Conservation (phyloP, 2,113 vertebrate species). For the Gnathonemus longibarbis region DNA sequence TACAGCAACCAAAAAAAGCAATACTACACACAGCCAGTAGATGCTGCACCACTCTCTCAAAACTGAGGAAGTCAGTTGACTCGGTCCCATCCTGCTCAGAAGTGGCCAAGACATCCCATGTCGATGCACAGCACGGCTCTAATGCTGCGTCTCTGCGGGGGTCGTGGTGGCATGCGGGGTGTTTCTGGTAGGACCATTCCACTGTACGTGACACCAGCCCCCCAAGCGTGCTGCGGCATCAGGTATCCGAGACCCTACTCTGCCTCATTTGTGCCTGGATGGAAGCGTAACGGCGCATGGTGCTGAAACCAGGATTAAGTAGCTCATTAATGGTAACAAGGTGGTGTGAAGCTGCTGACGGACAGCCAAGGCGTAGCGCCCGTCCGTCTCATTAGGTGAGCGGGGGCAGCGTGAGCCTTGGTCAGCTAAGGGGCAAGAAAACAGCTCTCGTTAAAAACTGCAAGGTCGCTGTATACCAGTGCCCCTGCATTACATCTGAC, state of each 20-base stretch:
- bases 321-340: constrained; percentile 7
- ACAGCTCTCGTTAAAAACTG: neutral
- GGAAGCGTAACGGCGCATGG: neutral
- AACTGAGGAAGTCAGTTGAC: neutral
- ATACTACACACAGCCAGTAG: constrained; percentile 42
- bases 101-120: neutral
- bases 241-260: neutral
- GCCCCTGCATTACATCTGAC: neutral
- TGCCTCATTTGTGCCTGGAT: neutral
- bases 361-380: neutral
- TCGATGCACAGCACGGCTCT: neutral
- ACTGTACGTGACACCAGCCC: neutral
- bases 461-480: neutral
- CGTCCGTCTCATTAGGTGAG: neutral
- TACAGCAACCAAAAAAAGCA: constrained; percentile 19
- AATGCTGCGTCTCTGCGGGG: neutral
- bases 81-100: neutral
- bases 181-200: neutral
- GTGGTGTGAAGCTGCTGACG: neutral
- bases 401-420: neutral
- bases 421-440: neutral
- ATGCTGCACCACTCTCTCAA: constrained; percentile 46
- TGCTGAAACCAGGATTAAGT: neutral
- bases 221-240: neutral
- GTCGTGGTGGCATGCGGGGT: neutral